Percentiles rank a stretch among this genome's conserved stretches.
phyloP scores from a whole-genome alignment of 2,113 vertebrate species.

The Rhinolophus ferrumequinum region DNA sequence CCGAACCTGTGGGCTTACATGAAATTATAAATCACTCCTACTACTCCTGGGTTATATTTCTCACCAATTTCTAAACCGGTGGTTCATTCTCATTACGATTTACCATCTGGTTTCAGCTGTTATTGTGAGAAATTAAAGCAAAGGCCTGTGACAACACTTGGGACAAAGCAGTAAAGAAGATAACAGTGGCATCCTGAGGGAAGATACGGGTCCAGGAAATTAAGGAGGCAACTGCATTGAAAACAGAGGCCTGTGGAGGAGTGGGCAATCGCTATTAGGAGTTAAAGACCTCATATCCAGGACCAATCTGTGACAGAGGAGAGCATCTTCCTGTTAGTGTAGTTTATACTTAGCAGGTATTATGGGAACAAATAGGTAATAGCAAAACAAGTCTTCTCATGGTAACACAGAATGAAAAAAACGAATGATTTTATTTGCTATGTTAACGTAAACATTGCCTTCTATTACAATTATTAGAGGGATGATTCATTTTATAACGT shows the following conservation, averaged over 20 bases:
- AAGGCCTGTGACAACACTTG: not conserved
- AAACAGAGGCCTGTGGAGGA: not conserved
- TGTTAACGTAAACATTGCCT: not conserved
- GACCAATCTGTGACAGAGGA: not conserved
- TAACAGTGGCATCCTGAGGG: not conserved
- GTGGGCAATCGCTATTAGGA: too few species aligned
- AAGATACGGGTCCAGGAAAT: not conserved
- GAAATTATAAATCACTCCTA: not conserved
- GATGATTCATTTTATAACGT: not conserved
- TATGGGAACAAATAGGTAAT: not conserved
- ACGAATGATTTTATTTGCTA: not conserved
- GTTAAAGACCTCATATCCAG: not conserved
- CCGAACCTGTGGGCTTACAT: not conserved
- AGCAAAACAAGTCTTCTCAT: not conserved
- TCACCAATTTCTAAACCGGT: not conserved
- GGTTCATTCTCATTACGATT: not conserved
- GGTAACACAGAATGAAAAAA: not conserved
- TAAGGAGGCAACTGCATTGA: not conserved
- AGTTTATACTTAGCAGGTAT: not conserved
- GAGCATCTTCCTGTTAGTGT: not conserved
- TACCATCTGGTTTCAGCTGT: conserved; percentile 18
- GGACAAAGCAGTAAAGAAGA: not conserved
- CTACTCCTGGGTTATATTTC: not conserved
- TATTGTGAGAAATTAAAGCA: not conserved
- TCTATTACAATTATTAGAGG: not conserved